These are phyloP conservation scores for Alloplasta piceator DNA, from an alignment of 2,888 invertebrate species.

Conservation along the genomic window DNA sequence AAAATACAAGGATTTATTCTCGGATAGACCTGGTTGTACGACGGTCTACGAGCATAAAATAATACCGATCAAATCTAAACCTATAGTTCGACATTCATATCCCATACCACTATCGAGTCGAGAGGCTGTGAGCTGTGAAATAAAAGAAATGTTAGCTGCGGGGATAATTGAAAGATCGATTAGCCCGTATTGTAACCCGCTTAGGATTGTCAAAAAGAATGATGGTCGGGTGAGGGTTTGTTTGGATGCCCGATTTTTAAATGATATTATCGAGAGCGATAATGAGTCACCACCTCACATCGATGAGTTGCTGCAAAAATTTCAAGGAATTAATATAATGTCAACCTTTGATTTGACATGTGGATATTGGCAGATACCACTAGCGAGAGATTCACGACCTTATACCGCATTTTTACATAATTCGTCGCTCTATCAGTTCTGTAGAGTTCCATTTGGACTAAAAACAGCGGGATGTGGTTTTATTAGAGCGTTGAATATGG, in stretches of 20 bases:
- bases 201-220: neutral
- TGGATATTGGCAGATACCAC: constrained; percentile 68
- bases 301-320: constrained; percentile 65
- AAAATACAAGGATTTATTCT: constrained; percentile 19
- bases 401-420: constrained; percentile 64
- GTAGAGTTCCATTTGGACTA: constrained; percentile 4
- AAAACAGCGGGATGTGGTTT: constrained; percentile 1
- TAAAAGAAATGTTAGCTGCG: constrained; percentile 70
- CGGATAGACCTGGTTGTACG: constrained; percentile 1
- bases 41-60: constrained; percentile 21
- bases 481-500: too few species aligned
- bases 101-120: constrained; percentile 73
- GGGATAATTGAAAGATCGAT: constrained; percentile 73
- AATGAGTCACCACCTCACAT: constrained; percentile 6
- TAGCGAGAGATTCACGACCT: constrained; percentile 54
- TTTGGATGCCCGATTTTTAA: neutral
- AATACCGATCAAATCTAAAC: constrained; percentile 62
- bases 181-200: constrained; percentile 73
- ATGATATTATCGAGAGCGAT: too few species aligned
- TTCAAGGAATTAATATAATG: constrained; percentile 63
- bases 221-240: neutral
- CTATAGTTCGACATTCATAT: constrained; percentile 69
- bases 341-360: constrained; percentile 64
- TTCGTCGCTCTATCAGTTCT: constrained; percentile 66
- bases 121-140: constrained; percentile 67